Evolutionary conservation across 1,140 invertebrate species (phyloP), one percentile per base, ranked within the genome.

Genomic region (Euwallacea fornicatus): DNA sequence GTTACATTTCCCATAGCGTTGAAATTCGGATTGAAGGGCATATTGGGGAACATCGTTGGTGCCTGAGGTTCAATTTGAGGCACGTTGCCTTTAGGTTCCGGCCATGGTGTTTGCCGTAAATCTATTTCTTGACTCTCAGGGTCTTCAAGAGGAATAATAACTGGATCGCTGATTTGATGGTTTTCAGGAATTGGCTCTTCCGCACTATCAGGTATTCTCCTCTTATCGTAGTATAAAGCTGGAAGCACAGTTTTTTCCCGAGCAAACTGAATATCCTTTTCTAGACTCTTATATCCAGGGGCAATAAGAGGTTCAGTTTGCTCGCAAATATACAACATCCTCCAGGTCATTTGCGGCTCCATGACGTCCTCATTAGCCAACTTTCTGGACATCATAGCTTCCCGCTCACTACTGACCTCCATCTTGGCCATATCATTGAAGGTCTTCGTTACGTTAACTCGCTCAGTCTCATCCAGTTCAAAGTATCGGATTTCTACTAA

Each of bases 401-500:
- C 90, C 63, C 93, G 88, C 82, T 98, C 96, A 74, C 90, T 85
- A 72, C 88, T 86, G 68, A 92, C 90, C 78, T 98, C 96, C 84
- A 95, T 89, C 79, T 92, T 89, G 80, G 95, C 95, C 90, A 95
- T 91, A 74, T 96, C 94, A n/a, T 88, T 90, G 82, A 97, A 97
- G 42, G 92, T 92, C 81, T 93, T 92, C 0, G 93, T 95, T 0
- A 98, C 95, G 83, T 97, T 97, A 0, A 96, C 93, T 78, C 95
- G 88, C 83, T 98, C 95, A 4, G 90, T 96, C 83, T 97, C 95
- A 83, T 98, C 95, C 53, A 97, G 81, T 81, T 97, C 94, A 81
- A 98, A 98, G 78, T 91, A 96, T 75, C 90, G 88, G 53, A 95
- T 85, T 72, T 93, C 88, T 77, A 92, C 90, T 13, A 98, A 83